Conservation (phyloP, 2,797 vertebrate genomes). For the Lutjanus argentimaculatus region DNA sequence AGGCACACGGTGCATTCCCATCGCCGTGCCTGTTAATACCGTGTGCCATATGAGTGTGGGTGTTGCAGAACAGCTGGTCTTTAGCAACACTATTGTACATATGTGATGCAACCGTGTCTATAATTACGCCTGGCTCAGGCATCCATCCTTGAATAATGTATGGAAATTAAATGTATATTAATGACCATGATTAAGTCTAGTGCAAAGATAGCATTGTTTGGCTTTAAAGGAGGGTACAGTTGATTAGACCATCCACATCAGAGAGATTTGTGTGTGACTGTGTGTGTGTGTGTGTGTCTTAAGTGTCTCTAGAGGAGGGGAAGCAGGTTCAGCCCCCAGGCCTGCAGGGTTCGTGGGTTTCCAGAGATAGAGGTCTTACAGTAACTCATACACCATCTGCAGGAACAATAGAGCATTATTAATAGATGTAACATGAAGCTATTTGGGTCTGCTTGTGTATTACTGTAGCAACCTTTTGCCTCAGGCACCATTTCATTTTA, state of each 20-base stretch:
- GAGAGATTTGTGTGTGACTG: constrained; percentile 3
- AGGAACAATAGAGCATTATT: constrained; percentile 71
- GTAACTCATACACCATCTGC: constrained; percentile 64
- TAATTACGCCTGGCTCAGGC: constrained; percentile 54
- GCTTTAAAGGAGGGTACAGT: constrained; percentile 20
- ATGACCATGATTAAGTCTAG: constrained; percentile 51
- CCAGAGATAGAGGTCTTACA: constrained; percentile 48
- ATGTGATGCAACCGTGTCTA: constrained; percentile 52
- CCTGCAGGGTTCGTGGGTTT: constrained; percentile 54
- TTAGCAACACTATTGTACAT: constrained; percentile 55
- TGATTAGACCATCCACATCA: constrained; percentile 34
- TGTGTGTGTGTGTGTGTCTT: constrained; percentile 1
- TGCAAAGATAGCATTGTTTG: constrained; percentile 21
- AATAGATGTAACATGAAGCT: constrained; percentile 66
- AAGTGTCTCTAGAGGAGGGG: constrained; percentile 19
- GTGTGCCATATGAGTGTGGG: constrained; percentile 59
- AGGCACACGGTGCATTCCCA: constrained; percentile 39
- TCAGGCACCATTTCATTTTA: constrained; percentile 36
- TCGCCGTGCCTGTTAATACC: constrained; percentile 44
- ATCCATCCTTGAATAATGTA: constrained; percentile 51
- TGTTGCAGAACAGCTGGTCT: constrained; percentile 71
- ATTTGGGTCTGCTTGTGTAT: constrained; percentile 43
- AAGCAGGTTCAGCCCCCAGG: constrained; percentile 42
- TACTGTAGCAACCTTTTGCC: constrained; percentile 44
- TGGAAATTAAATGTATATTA: constrained; percentile 53